Percentiles rank a stretch among this genome's conserved stretches.
These are phyloP conservation scores for Reticulitermes lucifugus DNA, from an alignment of 2,888 invertebrate species.

Conservation along the genomic window DNA sequence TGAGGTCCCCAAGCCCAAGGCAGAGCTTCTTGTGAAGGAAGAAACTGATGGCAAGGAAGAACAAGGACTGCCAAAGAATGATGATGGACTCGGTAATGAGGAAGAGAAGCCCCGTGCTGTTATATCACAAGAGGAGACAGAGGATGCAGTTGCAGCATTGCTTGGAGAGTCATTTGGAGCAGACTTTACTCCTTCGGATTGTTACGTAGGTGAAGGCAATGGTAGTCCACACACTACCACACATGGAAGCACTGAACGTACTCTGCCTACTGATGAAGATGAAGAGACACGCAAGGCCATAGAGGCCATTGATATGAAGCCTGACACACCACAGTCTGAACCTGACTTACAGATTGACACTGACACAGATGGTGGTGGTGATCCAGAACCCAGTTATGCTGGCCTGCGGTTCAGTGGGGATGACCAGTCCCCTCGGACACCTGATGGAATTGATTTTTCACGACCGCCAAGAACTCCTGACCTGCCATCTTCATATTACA, in stretches of 20 bases:
- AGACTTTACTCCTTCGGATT: constrained; percentile 66
- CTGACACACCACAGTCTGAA: constrained; percentile 87
- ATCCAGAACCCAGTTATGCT: constrained; percentile 70
- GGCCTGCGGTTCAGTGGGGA: constrained; percentile 63
- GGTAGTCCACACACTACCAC: constrained; percentile 45
- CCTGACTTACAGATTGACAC: constrained; percentile 87
- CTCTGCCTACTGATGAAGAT: constrained; percentile 77
- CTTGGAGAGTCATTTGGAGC: constrained; percentile 88
- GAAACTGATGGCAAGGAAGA: constrained; percentile 55
- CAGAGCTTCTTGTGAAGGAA: constrained; percentile 58
- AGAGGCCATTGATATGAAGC: constrained; percentile 83
- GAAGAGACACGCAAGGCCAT: constrained; percentile 89
- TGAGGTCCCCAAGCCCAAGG: constrained; percentile 46
- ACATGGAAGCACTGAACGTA: constrained; percentile 63
- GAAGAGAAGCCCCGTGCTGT: constrained; percentile 85
- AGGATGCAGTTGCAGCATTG: constrained; percentile 90
- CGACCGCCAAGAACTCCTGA: constrained; percentile 70
- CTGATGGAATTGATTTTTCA: constrained; percentile 66
- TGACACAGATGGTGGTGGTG: constrained; percentile 82
- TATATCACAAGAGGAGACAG: constrained; percentile 93
- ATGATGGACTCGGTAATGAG: constrained; percentile 67
- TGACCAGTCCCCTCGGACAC: constrained; percentile 64
- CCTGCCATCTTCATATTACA: constrained; percentile 67
- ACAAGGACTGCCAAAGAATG: constrained; percentile 61
- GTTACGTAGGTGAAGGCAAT: constrained; percentile 68